A percentile compares a stretch with the other conserved stretches of the same genome.
phyloP scores from a whole-genome alignment of 2,797 vertebrate species.

The Decapterus maruadsi region DNA sequence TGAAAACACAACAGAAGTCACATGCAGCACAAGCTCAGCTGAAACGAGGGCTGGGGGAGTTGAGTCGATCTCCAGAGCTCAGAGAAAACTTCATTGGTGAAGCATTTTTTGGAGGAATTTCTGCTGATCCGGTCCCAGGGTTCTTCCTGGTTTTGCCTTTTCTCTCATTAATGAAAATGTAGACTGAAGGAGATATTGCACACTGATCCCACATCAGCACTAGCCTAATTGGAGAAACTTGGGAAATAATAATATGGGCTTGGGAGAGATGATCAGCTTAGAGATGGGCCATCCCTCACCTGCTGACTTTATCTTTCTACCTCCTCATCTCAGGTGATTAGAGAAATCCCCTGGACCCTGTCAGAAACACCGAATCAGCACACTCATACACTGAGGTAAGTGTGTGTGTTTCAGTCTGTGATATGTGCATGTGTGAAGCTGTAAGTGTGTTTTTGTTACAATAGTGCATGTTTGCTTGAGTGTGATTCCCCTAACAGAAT shows the following conservation, averaged over 20 bases:
- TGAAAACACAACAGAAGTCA: slow-evolving; percentile 23
- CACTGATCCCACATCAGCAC: slow-evolving; percentile 58
- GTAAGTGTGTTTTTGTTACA: slow-evolving; percentile 10
- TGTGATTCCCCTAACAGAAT: background rate
- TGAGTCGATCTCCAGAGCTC: slow-evolving; percentile 36
- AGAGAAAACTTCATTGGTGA: slow-evolving; percentile 14
- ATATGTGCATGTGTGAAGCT: slow-evolving; percentile 20
- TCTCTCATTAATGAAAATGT: slow-evolving; percentile 36
- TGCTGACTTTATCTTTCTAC: slow-evolving; percentile 67
- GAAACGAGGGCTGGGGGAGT: slow-evolving; percentile 38
- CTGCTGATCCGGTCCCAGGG: slow-evolving; percentile 60
- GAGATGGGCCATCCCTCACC: slow-evolving; percentile 52
- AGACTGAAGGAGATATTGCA: slow-evolving; percentile 39
- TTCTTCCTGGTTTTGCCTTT: slow-evolving; percentile 24
- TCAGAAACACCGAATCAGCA: slow-evolving; percentile 75
- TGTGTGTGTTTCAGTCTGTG: slow-evolving; percentile 11
- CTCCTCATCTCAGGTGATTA: slow-evolving; percentile 75
- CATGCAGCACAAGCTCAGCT: slow-evolving; percentile 24
- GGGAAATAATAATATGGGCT: slow-evolving; percentile 55
- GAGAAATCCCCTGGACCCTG: slow-evolving; percentile 71
- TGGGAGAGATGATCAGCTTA: slow-evolving; percentile 62
- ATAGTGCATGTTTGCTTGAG: background rate
- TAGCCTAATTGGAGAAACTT: slow-evolving; percentile 51
- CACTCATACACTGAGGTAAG: slow-evolving; percentile 78
- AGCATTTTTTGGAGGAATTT: slow-evolving; percentile 42